A percentile compares a stretch with the other conserved stretches of the same genome.
Evolutionary conservation across 92 coral and sea anemone genomes (phyloP).

Genomic region (Palythoa grandis): DNA sequence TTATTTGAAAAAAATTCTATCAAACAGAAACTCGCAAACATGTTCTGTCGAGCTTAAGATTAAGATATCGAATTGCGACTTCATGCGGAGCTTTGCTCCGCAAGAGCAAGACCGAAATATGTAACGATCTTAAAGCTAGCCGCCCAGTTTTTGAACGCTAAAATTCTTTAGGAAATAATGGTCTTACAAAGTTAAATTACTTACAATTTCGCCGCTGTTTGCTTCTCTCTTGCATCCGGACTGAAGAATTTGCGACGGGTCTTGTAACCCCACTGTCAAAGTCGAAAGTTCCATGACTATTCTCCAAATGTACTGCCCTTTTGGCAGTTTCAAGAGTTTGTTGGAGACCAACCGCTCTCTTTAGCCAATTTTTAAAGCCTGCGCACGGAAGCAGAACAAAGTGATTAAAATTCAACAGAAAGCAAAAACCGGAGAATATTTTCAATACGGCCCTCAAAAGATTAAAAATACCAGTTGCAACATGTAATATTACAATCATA

Average conservation of each 20-base stretch:
- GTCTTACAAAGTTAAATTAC: slow-evolving; percentile 47
- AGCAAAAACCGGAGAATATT: slow-evolving; percentile 45
- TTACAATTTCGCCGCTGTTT: slow-evolving; percentile 66
- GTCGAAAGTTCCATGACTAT: slow-evolving; percentile 48
- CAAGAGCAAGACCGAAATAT: slow-evolving; percentile 20
- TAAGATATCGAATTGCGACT: slow-evolving; percentile 42
- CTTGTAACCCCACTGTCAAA: slow-evolving; percentile 41
- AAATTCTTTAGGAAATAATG: slow-evolving; percentile 12
- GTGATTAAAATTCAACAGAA: slow-evolving; percentile 43
- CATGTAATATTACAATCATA: slow-evolving; percentile 37
- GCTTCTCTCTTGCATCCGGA: slow-evolving; percentile 70
- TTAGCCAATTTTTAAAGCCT: slow-evolving; percentile 15
- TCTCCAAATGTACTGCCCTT: slow-evolving; percentile 47
- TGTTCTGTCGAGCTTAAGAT: slow-evolving; percentile 41
- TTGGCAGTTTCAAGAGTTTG: slow-evolving; percentile 28
- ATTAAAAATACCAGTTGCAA: slow-evolving; percentile 48
- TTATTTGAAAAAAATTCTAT: not conserved
- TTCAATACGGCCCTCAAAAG: slow-evolving; percentile 47
- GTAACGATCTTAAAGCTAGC: slow-evolving; percentile 15
- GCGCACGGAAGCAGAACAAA: slow-evolving; percentile 46
- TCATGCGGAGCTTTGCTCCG: slow-evolving; percentile 37
- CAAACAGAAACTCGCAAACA: slow-evolving; percentile 35
- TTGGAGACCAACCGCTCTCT: not conserved
- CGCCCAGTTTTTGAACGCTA: slow-evolving; percentile 10
- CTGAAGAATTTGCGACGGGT: slow-evolving; percentile 61